Conservation (phyloP, 2,888 invertebrate genomes). For the Cantharis nigra region DNA sequence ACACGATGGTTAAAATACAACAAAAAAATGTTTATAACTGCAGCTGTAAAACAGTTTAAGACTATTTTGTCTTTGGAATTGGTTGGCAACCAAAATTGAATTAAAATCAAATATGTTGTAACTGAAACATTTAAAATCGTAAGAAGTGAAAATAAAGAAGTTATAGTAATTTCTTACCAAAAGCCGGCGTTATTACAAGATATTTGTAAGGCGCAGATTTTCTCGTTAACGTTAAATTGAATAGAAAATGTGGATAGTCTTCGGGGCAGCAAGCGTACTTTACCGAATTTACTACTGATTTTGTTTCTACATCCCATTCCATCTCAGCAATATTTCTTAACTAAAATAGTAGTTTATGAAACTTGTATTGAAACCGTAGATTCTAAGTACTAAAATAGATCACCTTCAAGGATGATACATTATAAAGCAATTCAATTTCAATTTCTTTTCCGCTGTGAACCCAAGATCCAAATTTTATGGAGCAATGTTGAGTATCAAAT, state of each 20-base stretch:
- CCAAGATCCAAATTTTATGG: conserved; percentile 75
- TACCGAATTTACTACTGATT: too few species aligned
- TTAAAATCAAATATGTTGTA: conserved; percentile 56
- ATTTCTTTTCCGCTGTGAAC: conserved; percentile 66
- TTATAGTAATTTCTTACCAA: neutral
- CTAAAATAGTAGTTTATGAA: neutral
- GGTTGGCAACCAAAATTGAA: conserved; percentile 69
- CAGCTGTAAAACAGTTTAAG: conserved; percentile 63
- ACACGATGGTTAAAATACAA: conserved; percentile 66
- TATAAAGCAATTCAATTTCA: conserved; percentile 47
- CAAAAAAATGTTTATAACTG: conserved; percentile 64
- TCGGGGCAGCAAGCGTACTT: conserved; percentile 11
- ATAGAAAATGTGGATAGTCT: neutral
- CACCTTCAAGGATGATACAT: neutral
- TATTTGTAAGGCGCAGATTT: conserved; percentile 11
- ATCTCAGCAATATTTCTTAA: neutral
- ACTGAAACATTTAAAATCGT: neutral
- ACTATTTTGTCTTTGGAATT: conserved; percentile 68
- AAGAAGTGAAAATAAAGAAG: neutral
- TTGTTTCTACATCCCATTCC: conserved; percentile 1
- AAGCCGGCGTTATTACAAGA: conserved; percentile 10
- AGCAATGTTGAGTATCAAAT: conserved; percentile 70
- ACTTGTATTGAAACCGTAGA: too few species aligned
- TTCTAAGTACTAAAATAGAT: neutral
- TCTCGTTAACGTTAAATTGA: conserved; percentile 13